Evolutionary conservation across 1,140 invertebrate genomes (phyloP).

Genomic region (Magallana angulata): DNA sequence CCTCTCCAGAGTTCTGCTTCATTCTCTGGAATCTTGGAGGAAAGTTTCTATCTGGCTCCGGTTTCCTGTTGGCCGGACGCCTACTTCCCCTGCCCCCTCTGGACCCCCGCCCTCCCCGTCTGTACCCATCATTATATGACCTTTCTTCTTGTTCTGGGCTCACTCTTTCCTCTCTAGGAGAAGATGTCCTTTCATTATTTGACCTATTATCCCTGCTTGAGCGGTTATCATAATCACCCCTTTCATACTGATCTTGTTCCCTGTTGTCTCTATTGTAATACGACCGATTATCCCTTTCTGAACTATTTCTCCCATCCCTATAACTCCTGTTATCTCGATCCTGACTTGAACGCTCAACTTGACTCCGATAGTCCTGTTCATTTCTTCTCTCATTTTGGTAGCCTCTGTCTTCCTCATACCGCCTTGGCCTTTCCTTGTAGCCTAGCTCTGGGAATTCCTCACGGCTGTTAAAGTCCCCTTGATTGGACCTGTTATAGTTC

Average conservation of each 20-base stretch:
- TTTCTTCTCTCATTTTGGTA: slow-evolving; percentile 9
- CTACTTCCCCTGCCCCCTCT: slow-evolving; percentile 42
- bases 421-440: neutral
- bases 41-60: slow-evolving; percentile 41
- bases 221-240: neutral
- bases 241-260: slow-evolving; percentile 1
- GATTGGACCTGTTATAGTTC: neutral
- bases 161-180: slow-evolving; percentile 43
- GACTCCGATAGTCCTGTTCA: slow-evolving; percentile 10
- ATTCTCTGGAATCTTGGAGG: slow-evolving; percentile 45
- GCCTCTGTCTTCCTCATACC: slow-evolving; percentile 18
- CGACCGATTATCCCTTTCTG: slow-evolving; percentile 29
- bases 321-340: slow-evolving; percentile 3
- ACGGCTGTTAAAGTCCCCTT: neutral
- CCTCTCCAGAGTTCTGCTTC: slow-evolving; percentile 38
- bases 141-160: slow-evolving; percentile 26
- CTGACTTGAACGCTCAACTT: slow-evolving; percentile 16
- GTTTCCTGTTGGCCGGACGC: slow-evolving; percentile 7
- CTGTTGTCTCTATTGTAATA: slow-evolving; percentile 23
- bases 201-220: neutral
- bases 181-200: slow-evolving; percentile 18
- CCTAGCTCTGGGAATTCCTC: slow-evolving; percentile 3
- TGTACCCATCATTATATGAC: slow-evolving; percentile 23
- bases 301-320: slow-evolving; percentile 20
- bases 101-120: slow-evolving; percentile 34